Evolutionary conservation across 1,140 invertebrate species (phyloP).

Genomic region (Carposina sasakii): DNA sequence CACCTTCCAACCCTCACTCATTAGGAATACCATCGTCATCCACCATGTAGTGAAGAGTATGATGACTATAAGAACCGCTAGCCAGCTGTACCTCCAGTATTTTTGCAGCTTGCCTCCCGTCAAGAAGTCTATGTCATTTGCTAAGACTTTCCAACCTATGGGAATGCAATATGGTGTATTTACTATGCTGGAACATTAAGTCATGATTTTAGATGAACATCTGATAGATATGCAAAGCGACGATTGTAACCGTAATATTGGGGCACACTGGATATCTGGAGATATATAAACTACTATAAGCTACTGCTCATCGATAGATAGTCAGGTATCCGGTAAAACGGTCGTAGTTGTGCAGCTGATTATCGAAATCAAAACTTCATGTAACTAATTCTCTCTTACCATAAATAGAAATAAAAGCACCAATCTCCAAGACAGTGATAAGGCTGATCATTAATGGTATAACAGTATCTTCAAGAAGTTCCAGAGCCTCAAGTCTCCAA

Average conservation of each 20-base stretch:
- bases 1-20: conserved; percentile 19
- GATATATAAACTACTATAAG: no score
- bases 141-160: conserved; percentile 45
- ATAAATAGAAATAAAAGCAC: conserved; percentile 52
- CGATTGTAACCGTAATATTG: no score
- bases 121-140: conserved; percentile 53
- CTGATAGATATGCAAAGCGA: no score
- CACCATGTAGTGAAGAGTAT: conserved; percentile 35
- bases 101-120: conserved; percentile 28
- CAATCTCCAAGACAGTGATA: conserved; percentile 39
- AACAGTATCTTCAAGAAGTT: conserved; percentile 34
- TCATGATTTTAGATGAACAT: conserved; percentile 3
- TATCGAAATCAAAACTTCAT: conserved; percentile 2
- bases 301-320: no score
- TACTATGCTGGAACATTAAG: no score
- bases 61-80: conserved; percentile 24
- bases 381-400: conserved; percentile 42
- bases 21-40: conserved; percentile 21
- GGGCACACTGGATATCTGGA: no score
- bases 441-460: conserved; percentile 37
- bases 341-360: no score
- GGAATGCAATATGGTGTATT: no score
- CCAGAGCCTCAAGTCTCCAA: conserved; percentile 27
- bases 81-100: conserved; percentile 47
- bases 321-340: no score